phyloP scores from a whole-genome alignment of 2,888 invertebrate species.

The Mesopsocus fuscifrons region DNA sequence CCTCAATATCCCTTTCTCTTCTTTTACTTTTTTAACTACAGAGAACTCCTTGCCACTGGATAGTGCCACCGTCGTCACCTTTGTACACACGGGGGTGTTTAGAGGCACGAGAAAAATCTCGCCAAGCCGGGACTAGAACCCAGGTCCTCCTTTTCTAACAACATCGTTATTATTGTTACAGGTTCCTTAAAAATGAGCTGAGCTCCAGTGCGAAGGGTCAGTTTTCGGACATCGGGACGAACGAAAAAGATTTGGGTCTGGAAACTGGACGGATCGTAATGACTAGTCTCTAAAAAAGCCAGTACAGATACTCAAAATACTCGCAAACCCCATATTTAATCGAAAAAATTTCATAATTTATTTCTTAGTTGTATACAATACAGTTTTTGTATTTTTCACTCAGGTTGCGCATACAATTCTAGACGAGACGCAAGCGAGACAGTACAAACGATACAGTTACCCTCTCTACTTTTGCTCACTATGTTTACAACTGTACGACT shows the following conservation, averaged over 20 bases:
- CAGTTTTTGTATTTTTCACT: slow-evolving; percentile 3
- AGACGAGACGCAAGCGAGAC: neutral
- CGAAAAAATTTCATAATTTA: neutral
- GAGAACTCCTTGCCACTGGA: no score
- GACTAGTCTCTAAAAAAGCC: neutral
- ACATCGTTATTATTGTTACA: slow-evolving; percentile 10
- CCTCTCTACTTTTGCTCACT: no score
- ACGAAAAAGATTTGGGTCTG: neutral
- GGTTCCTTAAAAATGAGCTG: slow-evolving; percentile 2
- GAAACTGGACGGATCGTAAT: neutral
- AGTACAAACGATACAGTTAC: no score
- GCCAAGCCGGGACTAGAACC: no score
- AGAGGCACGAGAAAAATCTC: no score
- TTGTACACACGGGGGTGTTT: no score
- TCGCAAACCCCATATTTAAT: neutral
- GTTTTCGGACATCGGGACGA: neutral
- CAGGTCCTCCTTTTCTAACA: no score
- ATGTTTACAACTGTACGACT: no score
- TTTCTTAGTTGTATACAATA: neutral
- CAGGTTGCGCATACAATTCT: slow-evolving; percentile 9
- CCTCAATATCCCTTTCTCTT: no score
- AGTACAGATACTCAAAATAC: slow-evolving; percentile 9
- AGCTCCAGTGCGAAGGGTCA: neutral
- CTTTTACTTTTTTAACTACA: no score
- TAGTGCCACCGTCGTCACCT: no score